These are phyloP conservation scores for Crocodylus rhombifer DNA, from an alignment of 2,797 vertebrate genomes.

Conservation along the genomic window DNA sequence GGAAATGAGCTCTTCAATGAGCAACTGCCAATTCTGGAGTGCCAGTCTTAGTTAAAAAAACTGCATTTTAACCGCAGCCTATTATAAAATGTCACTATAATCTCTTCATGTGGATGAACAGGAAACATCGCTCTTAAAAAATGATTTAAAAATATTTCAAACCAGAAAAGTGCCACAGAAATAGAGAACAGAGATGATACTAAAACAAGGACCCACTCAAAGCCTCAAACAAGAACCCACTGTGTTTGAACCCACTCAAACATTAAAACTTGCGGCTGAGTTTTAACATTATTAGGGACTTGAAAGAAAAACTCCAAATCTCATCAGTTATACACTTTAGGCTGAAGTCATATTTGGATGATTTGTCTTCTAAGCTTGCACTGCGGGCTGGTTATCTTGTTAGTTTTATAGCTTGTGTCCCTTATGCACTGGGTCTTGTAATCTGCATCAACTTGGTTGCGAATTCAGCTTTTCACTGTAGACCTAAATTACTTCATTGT, in stretches of 20 bases:
- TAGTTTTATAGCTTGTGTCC: not conserved
- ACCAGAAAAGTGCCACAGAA: not conserved
- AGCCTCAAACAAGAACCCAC: too few species aligned
- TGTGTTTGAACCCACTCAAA: not conserved
- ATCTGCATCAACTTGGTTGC: not conserved
- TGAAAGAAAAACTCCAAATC: not conserved
- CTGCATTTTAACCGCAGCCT: not conserved
- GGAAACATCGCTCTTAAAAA: not conserved
- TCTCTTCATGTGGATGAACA: rapidly evolving
- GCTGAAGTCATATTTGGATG: not conserved
- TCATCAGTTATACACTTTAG: not conserved
- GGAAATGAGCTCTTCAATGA: not conserved
- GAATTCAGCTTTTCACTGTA: not conserved
- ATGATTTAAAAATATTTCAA: not conserved
- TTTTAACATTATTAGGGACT: not conserved
- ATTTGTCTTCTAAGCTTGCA: not conserved
- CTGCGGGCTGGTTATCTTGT: rapidly evolving
- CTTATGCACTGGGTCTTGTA: not conserved
- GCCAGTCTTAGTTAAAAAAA: not conserved
- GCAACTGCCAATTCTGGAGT: not conserved
- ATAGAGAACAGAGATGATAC: not conserved
- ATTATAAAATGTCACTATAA: rapidly evolving
- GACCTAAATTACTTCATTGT: not conserved
- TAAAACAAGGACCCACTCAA: not conserved
- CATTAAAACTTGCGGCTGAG: not conserved